Base-by-base conservation (phyloP, 2,888 invertebrate genomes). In the Lydus trimaculatus region DNA sequence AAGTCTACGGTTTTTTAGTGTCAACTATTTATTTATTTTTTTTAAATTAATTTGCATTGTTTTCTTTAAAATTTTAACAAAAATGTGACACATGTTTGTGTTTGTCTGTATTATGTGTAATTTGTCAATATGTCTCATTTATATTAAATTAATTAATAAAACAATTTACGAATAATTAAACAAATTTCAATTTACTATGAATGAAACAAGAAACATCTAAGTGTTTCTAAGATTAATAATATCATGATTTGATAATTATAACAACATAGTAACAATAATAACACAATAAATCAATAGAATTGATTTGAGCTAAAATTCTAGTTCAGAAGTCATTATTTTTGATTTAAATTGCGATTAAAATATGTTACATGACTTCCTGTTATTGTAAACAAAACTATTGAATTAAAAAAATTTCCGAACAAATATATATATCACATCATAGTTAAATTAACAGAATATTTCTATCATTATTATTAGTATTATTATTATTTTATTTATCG, bases 251-350 rank as follows among this genome's bases (percentile, higher is more conserved):
- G 48, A 64, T 66, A 71, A 66, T 69, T 66, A 65, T 66, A 62
- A 58, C 61, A 63, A 61, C 66, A 65, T 61, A 64, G 56, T 69
- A 63, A 64, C 64, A 71, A 63, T 66, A 71, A 68, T 65, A 61
- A 62, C 62, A 66, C 31, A 43, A 48, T 72, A 69, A 73, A 74
- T 73, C 70, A 71, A 58, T 71, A 31, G 59, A 70, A 71, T 72
- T 65, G 66, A 60, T 72, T 61, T 70, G 73, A 68, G 68, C 65
- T 73, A 65, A 67, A 66, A 69, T 65, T 63, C 43, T 59, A 72
- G 75, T 71, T 75, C 75, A 75, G 71, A 71, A 66, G 70, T 73
- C 64, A 66, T 66, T 61, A 71, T 72, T 71, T 63, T 68, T 71
- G 68, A 61, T 64, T 65, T 62, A 72, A 72, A 67, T 68, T 31